A percentile compares a stretch with the other conserved stretches of the same genome.
phyloP scores from a whole-genome alignment of 2,113 vertebrate species.

The Gnathonemus echidnorhynchus region DNA sequence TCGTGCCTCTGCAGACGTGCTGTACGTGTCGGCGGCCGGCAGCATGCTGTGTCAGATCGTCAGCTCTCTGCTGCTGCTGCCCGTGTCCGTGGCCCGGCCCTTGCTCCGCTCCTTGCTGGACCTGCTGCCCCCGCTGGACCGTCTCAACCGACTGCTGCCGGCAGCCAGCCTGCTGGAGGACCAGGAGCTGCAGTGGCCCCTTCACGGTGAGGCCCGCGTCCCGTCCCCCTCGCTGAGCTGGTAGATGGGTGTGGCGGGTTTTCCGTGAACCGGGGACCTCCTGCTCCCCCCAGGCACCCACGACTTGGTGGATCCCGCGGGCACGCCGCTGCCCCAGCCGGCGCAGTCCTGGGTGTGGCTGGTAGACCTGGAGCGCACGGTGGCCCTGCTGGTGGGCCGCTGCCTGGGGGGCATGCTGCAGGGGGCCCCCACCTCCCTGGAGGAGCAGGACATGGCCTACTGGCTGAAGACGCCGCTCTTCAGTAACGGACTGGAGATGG shows the following conservation, averaged over 20 bases:
- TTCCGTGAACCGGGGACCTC: not conserved
- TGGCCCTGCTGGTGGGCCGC: conserved; percentile 83
- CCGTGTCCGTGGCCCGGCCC: conserved; percentile 85
- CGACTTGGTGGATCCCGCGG: conserved; percentile 76
- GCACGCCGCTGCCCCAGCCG: conserved; percentile 66
- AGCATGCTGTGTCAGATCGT: conserved; percentile 95
- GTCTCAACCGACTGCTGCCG: conserved; percentile 84
- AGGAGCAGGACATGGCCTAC: conserved; percentile 86
- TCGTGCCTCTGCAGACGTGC: conserved; percentile 66
- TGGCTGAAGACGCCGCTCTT: conserved; percentile 92
- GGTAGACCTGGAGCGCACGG: conserved; percentile 89
- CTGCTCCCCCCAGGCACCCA: conserved; percentile 59
- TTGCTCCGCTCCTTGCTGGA: conserved; percentile 82
- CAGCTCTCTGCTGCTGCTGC: conserved; percentile 82
- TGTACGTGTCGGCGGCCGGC: conserved; percentile 92
- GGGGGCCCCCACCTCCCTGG: conserved; percentile 74
- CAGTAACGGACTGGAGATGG: conserved; percentile 89
- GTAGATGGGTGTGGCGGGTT: not conserved
- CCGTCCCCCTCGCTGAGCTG: not conserved
- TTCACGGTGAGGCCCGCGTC: conserved; percentile 68
- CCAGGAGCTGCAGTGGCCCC: conserved; percentile 95
- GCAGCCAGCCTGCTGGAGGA: conserved; percentile 88
- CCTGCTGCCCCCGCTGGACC: conserved; percentile 85
- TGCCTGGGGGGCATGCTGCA: conserved; percentile 97
- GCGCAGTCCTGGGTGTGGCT: conserved; percentile 93